phyloP scores from a whole-genome alignment of 2,113 vertebrate genomes.

The Crotophaga sulcirostris region DNA sequence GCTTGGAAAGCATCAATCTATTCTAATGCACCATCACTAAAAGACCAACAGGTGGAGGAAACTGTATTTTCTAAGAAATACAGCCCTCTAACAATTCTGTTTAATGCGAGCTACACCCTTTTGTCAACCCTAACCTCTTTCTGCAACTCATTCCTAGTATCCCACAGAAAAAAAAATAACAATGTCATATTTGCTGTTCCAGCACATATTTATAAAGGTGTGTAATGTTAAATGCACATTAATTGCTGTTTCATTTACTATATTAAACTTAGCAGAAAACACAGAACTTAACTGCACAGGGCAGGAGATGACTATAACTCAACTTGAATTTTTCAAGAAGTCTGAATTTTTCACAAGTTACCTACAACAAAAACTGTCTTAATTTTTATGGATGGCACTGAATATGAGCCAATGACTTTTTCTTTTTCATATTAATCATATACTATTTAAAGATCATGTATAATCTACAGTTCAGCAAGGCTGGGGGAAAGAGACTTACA shows the following conservation, averaged over 20 bases:
- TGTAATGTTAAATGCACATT: neutral
- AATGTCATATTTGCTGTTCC: neutral
- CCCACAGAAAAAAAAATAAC: neutral
- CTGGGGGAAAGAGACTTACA: conserved; percentile 3
- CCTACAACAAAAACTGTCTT: neutral
- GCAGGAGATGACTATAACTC: neutral
- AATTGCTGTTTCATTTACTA: neutral
- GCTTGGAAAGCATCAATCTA: neutral
- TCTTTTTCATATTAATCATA: neutral
- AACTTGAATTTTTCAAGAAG: neutral
- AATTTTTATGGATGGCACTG: neutral
- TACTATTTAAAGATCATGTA: neutral
- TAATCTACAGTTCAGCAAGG: neutral
- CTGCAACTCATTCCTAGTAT: neutral
- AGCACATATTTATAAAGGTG: neutral
- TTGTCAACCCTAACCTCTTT: neutral
- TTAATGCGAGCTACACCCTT: neutral
- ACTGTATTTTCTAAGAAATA: neutral
- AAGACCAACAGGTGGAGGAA: neutral
- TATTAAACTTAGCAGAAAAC: neutral
- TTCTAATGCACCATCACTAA: neutral
- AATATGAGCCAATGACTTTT: neutral
- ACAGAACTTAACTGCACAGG: neutral
- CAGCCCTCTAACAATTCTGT: neutral
- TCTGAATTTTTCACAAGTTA: neutral